Percentiles rank a stretch among this genome's conserved stretches.
phyloP scores from a whole-genome alignment of 1,140 invertebrate species.

The Bombyx mori region ASM3026992v2 NC_085116.1:6283001-6283500 shows the following conservation, averaged over 20 bases:
- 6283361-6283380: no score
- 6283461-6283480: no score
- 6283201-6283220: conserved; percentile 42
- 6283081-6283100: conserved; percentile 30
- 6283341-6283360: no score
- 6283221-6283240: conserved; percentile 61
- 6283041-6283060: conserved; percentile 65
- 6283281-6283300: conserved; percentile 1
- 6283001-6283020: conserved; percentile 40
- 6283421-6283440: no score
- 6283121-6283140: conserved; percentile 7
- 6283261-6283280: conserved; percentile 18
- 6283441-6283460: no score
- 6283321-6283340: no score
- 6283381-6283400: no score
- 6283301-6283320: no score
- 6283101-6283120: conserved; percentile 15
- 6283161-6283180: conserved; percentile 25
- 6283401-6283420: no score
- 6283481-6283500: no score
- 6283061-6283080: conserved; percentile 64
- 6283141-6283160: conserved; percentile 15
- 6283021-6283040: conserved; percentile 61
- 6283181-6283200: conserved; percentile 39
- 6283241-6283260: conserved; percentile 37